A percentile compares a stretch with the other conserved stretches of the same genome.
These are phyloP conservation scores for Bemisia tabaci DNA, from an alignment of 1,140 invertebrate genomes.

Conservation along the genomic window DNA sequence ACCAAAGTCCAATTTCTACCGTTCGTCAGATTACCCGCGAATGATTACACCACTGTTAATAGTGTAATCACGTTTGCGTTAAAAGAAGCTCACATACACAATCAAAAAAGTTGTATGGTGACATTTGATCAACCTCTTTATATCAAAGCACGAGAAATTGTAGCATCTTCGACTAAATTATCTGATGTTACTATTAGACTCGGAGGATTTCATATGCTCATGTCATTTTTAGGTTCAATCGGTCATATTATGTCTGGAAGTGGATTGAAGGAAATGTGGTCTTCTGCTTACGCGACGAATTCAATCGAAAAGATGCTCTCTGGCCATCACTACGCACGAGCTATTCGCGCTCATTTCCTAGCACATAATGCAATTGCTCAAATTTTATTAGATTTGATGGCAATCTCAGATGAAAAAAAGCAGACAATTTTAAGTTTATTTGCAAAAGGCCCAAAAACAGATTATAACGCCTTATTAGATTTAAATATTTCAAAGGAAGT, in stretches of 20 bases:
- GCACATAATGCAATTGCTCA: conserved; percentile 24
- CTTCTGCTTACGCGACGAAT: conserved; percentile 25
- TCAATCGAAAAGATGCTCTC: conserved; percentile 30
- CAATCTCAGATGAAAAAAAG: too few species aligned
- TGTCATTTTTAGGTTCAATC: conserved; percentile 7
- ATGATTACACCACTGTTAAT: conserved; percentile 6
- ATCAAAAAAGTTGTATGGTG: conserved; percentile 23
- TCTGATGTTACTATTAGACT: conserved; percentile 4
- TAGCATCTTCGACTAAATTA: not conserved
- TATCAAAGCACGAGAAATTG: conserved; percentile 24
- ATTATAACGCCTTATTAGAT: too few species aligned
- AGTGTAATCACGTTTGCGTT: conserved; percentile 2
- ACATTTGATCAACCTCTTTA: conserved; percentile 29
- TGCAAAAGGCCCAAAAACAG: too few species aligned
- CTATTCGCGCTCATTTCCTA: conserved; percentile 29
- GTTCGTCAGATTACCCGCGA: conserved; percentile 9
- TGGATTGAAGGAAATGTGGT: conserved; percentile 20
- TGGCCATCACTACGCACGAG: conserved; percentile 25
- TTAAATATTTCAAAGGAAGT: too few species aligned
- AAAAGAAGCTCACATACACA: conserved; percentile 5
- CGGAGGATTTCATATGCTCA: conserved; percentile 8
- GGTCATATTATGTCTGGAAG: conserved; percentile 13
- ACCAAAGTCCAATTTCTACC: conserved; percentile 6
- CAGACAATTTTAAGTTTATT: too few species aligned
- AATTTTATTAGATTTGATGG: too few species aligned